phyloP scores from a whole-genome alignment of 2,888 invertebrate species.

The Sceliomorpha sp. region DNA sequence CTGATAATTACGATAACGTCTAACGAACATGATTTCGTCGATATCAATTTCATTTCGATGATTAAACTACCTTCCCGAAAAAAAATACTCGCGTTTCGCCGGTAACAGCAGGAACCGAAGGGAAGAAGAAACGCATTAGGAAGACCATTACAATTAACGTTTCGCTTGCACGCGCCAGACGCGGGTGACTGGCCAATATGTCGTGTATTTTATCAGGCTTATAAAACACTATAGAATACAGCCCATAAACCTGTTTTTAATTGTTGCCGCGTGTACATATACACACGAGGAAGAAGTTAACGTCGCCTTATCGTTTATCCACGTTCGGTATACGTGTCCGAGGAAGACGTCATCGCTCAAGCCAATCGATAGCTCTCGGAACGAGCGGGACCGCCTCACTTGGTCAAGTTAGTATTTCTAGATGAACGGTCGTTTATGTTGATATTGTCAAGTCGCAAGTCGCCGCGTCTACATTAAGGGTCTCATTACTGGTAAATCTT shows the following conservation, averaged over 20 bases:
- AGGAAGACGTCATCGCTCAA: slow-evolving; percentile 56
- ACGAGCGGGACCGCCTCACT: slow-evolving; percentile 30
- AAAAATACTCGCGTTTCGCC: too few relatives aligned
- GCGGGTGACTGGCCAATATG: too few relatives aligned
- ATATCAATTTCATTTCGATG: too few relatives aligned
- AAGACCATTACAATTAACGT: too few relatives aligned
- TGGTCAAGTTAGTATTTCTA: slow-evolving; percentile 69
- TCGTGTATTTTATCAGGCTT: slow-evolving; percentile 61
- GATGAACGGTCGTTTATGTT: slow-evolving; percentile 73
- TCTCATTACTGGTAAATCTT: slow-evolving; percentile 73
- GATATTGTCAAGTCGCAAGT: slow-evolving; percentile 60
- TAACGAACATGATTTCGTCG: too few relatives aligned
- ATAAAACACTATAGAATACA: slow-evolving; percentile 62
- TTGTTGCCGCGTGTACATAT: slow-evolving; percentile 60
- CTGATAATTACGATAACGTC: too few relatives aligned
- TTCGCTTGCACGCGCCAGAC: too few relatives aligned
- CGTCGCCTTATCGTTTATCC: slow-evolving; percentile 44
- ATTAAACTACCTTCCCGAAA: too few relatives aligned
- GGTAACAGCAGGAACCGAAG: too few relatives aligned
- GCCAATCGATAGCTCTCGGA: slow-evolving; percentile 19
- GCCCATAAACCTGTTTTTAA: slow-evolving; percentile 60
- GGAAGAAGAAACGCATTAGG: too few relatives aligned
- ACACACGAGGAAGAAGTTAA: slow-evolving; percentile 30
- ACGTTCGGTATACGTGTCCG: slow-evolving; percentile 24
- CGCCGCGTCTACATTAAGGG: slow-evolving; percentile 64